These are phyloP conservation scores for Aphaenogaster rudis DNA, from an alignment of 1,140 invertebrate species.

Conservation along the genomic window DNA sequence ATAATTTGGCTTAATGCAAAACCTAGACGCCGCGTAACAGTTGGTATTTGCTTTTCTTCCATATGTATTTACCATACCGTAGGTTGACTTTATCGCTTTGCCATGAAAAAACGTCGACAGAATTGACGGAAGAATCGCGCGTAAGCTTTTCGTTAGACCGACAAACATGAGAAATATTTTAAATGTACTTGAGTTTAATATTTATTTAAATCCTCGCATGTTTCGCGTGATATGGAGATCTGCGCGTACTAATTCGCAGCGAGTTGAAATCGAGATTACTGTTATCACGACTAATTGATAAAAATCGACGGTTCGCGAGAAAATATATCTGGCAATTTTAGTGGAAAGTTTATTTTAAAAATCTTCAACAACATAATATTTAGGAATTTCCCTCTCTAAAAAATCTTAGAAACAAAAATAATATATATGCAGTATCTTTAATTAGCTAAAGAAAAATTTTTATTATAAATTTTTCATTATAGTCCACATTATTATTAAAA, in stretches of 20 bases:
- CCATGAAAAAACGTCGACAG: constrained; percentile 51
- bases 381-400: neutral
- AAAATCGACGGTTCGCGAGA: constrained; percentile 14
- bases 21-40: constrained; percentile 42
- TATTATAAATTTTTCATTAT: neutral
- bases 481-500: neutral
- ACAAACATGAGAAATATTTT: constrained; percentile 37
- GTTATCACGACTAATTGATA: constrained; percentile 16
- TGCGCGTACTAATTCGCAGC: constrained; percentile 7
- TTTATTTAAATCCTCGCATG: constrained; percentile 47
- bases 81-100: constrained; percentile 42
- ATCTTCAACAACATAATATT: neutral
- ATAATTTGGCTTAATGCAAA: constrained; percentile 64
- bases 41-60: constrained; percentile 55
- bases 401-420: neutral
- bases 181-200: constrained; percentile 53
- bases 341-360: neutral
- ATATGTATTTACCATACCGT: constrained; percentile 49
- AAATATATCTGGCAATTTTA: constrained; percentile 19
- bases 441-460: neutral
- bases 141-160: constrained; percentile 32
- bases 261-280: constrained; percentile 31
- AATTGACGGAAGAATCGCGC: constrained; percentile 43
- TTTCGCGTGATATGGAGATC: constrained; percentile 32
- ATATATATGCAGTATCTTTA: neutral